Conservation (phyloP, 30 jellyfish, hydroid and myxozoan species). For the Pelagia noctiluca region DNA sequence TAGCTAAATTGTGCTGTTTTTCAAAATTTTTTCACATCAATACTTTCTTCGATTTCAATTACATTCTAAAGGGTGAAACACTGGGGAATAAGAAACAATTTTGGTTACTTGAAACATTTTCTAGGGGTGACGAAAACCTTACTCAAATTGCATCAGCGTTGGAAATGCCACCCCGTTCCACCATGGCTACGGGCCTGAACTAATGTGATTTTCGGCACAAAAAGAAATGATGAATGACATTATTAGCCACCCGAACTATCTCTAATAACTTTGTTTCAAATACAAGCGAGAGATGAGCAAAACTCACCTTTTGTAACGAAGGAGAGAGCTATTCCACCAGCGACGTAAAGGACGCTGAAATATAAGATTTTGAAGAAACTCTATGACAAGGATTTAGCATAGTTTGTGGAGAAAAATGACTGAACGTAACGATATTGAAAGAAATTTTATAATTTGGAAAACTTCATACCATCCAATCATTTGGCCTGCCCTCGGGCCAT, state of each 20-base stretch:
- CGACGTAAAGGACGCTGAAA: conserved; percentile 32
- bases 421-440: background rate
- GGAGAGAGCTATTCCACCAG: conserved; percentile 43
- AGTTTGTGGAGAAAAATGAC: background rate
- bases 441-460: too few species aligned
- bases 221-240: too few species aligned
- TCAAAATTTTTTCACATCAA: too few species aligned
- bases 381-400: background rate
- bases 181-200: background rate
- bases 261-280: background rate
- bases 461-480: conserved; percentile 80
- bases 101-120: background rate
- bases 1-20: too few species aligned
- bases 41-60: too few species aligned
- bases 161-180: background rate
- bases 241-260: too few species aligned
- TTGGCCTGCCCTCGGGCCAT: conserved; percentile 74
- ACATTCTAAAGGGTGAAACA: too few species aligned
- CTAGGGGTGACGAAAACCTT: background rate
- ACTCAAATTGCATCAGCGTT: too few species aligned
- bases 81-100: too few species aligned
- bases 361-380: too few species aligned
- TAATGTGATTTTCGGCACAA: background rate
- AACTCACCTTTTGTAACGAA: conserved; percentile 26
- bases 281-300: background rate